Percentiles rank a stretch among this genome's conserved stretches.
Conservation (phyloP, 1,140 invertebrate species). For the Galleria mellonella region DNA sequence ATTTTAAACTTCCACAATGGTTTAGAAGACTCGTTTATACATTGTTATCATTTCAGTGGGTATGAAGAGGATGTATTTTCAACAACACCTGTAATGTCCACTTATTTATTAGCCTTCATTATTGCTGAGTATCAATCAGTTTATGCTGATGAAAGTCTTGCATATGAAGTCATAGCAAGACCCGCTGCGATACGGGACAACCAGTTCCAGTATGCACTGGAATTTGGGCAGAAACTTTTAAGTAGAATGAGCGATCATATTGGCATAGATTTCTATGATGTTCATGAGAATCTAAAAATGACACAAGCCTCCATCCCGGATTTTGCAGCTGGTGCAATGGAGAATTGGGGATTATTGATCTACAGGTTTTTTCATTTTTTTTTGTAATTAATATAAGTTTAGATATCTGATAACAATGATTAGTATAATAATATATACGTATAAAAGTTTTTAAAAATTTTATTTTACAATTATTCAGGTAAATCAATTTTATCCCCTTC, state of each 20-base stretch:
- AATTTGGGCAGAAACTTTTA: constrained; percentile 64
- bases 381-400: background rate
- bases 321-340: constrained; percentile 84
- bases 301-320: constrained; percentile 86
- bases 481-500: too few relatives aligned
- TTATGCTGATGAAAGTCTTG: constrained; percentile 28
- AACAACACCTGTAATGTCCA: constrained; percentile 87
- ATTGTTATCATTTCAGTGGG: constrained; percentile 24
- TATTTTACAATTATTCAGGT: too few relatives aligned
- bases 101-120: constrained; percentile 89
- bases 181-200: constrained; percentile 75
- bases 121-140: constrained; percentile 83
- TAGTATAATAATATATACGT: too few relatives aligned
- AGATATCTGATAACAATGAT: too few relatives aligned
- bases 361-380: constrained; percentile 37
- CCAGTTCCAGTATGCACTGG: constrained; percentile 77
- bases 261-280: constrained; percentile 58
- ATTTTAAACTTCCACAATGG: too few relatives aligned
- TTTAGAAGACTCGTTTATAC: background rate
- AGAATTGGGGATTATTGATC: constrained; percentile 47
- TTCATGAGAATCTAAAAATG: constrained; percentile 74
- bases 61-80: constrained; percentile 78
- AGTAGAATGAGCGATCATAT: constrained; percentile 61
- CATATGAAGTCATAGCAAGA: constrained; percentile 82
- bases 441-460: too few relatives aligned